A percentile compares a stretch with the other conserved stretches of the same genome.
phyloP scores from a whole-genome alignment of 2,797 vertebrate species.

The Amniataba percoides region DNA sequence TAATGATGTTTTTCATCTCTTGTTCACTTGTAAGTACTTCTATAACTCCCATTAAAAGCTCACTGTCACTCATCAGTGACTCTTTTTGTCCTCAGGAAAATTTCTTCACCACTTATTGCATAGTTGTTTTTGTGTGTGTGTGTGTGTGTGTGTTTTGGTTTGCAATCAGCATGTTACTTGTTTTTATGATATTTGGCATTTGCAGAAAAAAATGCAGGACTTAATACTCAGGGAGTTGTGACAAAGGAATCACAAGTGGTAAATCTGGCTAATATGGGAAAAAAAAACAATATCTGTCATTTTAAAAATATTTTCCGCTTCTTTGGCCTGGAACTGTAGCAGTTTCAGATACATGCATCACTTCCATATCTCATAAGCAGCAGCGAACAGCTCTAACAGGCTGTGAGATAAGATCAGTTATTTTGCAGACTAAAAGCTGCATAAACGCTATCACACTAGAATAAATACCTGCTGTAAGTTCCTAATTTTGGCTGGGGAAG shows the following conservation, averaged over 20 bases:
- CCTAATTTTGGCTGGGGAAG: slow-evolving; percentile 32
- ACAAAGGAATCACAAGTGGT: slow-evolving; percentile 1
- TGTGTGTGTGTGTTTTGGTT: not conserved
- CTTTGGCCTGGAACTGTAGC: slow-evolving; percentile 29
- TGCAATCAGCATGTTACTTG: not conserved
- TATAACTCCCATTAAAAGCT: not conserved
- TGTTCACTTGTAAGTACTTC: slow-evolving; percentile 3
- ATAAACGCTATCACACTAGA: slow-evolving; percentile 56
- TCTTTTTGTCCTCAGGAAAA: not conserved
- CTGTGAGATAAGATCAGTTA: slow-evolving; percentile 66
- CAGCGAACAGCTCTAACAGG: slow-evolving; percentile 42
- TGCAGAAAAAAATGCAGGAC: not conserved
- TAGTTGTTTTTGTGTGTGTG: not conserved
- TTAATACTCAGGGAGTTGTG: not conserved
- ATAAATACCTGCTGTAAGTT: slow-evolving; percentile 42
- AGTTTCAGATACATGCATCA: slow-evolving; percentile 46
- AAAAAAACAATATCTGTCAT: slow-evolving; percentile 18
- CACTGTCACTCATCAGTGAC: slow-evolving; percentile 2
- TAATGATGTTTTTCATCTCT: slow-evolving; percentile 40
- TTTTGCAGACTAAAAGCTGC: slow-evolving; percentile 64
- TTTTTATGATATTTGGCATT: not conserved
- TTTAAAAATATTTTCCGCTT: slow-evolving; percentile 30
- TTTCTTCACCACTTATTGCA: not conserved
- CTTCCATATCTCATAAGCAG: slow-evolving; percentile 46
- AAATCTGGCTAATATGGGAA: slow-evolving; percentile 3